Base-by-base conservation (phyloP, 1,140 invertebrate species). In the Drosophila ohnishii region DNA sequence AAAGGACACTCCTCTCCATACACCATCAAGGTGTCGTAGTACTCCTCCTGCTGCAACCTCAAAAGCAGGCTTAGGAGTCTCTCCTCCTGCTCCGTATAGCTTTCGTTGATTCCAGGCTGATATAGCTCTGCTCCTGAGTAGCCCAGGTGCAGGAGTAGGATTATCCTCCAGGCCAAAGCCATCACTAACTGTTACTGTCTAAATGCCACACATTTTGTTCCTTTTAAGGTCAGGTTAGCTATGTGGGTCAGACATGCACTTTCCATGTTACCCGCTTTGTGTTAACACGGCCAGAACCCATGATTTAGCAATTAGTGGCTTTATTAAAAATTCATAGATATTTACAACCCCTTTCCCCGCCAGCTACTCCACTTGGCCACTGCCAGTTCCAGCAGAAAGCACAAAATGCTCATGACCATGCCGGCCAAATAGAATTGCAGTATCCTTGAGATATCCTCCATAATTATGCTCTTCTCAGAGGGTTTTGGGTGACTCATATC, bases 1-100 rank as follows among this genome's bases (percentile, higher is more conserved):
- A 80, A 75, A 25, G 58, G n/a, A 22, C 82, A 85, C 13, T 45
- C 42, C 0, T 39, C 32, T 22, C 72, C 70, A 42, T 85, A 78
- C 0, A 85, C 3, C 1, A 78, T 9, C 0, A 85, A 7, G 0
- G 78, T 86, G 11, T 86, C 56, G 19, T 42, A 86, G 13, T 51
- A 3, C 16, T 47, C 47, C 34, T 81, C 82, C 2, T 28, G 13
- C 19, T 56, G 48, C 10, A 86, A 40, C 30, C 44, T 53, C 13
- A 28, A 2, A 3, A 86, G 9, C 1, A 81, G 55, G 7, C 50
- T 35, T 3, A 62, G 13, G 22, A 78, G 8, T 16, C 34, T 37
- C 10, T 69, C 22, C 7, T 37, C 53, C 37, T 19, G 9, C 0
- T 42, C 5, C n/a, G 34, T 0, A 1, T 70, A 16, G 1, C 1